These are phyloP conservation scores for Cacoxenus indagator DNA, from an alignment of 2,888 invertebrate genomes.

Conservation along the genomic window DNA sequence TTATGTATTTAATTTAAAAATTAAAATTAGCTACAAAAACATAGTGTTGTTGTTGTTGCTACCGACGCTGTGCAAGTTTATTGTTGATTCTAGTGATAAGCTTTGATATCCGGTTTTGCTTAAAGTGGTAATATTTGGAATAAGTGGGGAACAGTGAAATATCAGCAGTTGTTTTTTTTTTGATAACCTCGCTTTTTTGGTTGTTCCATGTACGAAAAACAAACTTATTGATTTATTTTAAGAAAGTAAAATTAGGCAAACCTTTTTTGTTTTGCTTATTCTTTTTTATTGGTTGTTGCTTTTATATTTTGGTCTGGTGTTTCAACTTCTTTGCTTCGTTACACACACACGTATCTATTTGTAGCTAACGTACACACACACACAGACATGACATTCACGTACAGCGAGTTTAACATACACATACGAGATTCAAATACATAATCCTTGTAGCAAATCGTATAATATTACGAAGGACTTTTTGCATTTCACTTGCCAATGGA, in stretches of 20 bases:
- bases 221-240: not conserved
- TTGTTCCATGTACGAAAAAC: not conserved
- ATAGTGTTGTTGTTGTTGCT: not conserved
- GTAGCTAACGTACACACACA: not conserved
- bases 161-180: not conserved
- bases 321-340: not conserved
- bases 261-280: too few species aligned
- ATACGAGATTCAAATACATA: too few species aligned
- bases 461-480: too few species aligned
- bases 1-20: too few species aligned
- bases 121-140: not conserved
- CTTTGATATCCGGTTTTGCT: not conserved
- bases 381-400: not conserved
- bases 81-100: not conserved
- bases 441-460: too few species aligned
- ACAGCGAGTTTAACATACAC: not conserved
- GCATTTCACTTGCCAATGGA: too few species aligned
- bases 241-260: not conserved
- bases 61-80: not conserved
- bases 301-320: not conserved
- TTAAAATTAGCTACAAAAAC: not conserved
- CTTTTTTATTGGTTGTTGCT: not conserved
- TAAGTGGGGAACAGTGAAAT: not conserved
- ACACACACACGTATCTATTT: not conserved
- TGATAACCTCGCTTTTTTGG: not conserved